phyloP scores from a whole-genome alignment of 2,797 vertebrate species.

The Onychomys leucogaster region DNA sequence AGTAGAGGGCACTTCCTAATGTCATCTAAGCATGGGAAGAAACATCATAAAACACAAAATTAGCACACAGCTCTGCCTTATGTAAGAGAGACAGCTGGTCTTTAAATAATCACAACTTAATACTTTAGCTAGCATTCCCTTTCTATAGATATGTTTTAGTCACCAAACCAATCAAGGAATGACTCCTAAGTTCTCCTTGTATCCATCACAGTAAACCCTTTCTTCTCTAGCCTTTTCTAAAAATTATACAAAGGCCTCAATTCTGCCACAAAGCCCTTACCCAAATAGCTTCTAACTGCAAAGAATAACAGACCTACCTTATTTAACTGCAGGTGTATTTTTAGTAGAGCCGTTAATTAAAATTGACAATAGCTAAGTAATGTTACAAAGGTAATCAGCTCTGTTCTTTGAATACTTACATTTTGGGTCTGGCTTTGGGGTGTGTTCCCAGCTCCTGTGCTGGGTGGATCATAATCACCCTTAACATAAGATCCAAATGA shows the following conservation, averaged over 20 bases:
- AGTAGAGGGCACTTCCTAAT: background rate
- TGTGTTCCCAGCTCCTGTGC: background rate
- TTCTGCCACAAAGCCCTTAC: background rate
- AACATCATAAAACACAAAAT: background rate
- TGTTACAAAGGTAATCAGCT: background rate
- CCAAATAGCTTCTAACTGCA: background rate
- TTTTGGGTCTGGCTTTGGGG: background rate
- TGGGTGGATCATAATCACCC: background rate
- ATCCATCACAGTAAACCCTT: background rate
- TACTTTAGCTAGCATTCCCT: background rate
- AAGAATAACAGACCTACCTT: background rate
- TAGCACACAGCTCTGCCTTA: background rate
- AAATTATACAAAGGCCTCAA: background rate
- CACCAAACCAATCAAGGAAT: background rate
- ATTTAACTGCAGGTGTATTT: background rate
- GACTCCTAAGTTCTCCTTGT: background rate
- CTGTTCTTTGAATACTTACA: background rate
- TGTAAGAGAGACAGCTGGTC: background rate
- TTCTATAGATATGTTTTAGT: background rate
- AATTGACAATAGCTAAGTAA: background rate
- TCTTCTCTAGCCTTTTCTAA: background rate
- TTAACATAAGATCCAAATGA: background rate
- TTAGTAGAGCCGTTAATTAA: background rate
- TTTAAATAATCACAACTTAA: background rate
- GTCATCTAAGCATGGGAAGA: background rate